A percentile compares a stretch with the other conserved stretches of the same genome.
These are phyloP conservation scores for Tetragonula clypearis DNA, from an alignment of 1,140 invertebrate species.

Conservation along the genomic window DNA sequence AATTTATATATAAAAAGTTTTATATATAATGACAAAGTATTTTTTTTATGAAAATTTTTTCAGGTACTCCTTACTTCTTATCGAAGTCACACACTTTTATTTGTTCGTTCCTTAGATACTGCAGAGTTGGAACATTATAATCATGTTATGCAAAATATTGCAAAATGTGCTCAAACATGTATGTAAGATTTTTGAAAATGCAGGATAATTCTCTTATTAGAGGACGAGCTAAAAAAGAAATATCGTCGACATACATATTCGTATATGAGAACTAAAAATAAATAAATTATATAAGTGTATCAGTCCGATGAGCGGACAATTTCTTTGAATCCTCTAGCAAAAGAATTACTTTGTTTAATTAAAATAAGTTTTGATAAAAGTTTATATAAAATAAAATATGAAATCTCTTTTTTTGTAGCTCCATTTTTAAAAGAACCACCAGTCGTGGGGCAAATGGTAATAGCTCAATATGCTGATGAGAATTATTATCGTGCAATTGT, in stretches of 20 bases:
- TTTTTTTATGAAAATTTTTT: slow-evolving; percentile 34
- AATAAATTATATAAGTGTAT: no score
- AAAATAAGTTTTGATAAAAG: neutral
- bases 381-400: neutral
- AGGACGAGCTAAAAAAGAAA: no score
- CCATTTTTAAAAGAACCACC: slow-evolving; percentile 61
- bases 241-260: no score
- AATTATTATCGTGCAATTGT: slow-evolving; percentile 77
- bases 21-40: no score
- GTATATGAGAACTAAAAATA: no score
- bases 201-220: neutral
- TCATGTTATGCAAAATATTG: slow-evolving; percentile 68
- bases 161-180: slow-evolving; percentile 68
- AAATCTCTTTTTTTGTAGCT: slow-evolving; percentile 48
- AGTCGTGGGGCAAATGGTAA: slow-evolving; percentile 69
- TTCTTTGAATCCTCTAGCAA: no score
- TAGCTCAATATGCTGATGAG: slow-evolving; percentile 70
- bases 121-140: slow-evolving; percentile 62
- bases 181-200: slow-evolving; percentile 22
- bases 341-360: neutral
- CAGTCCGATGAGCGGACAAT: no score
- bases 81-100: slow-evolving; percentile 62
- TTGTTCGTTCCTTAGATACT: slow-evolving; percentile 61
- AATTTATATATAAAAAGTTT: neutral
- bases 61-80: slow-evolving; percentile 67